Conservation (phyloP, 2,113 vertebrate species). For the Larimichthys crocea region DNA sequence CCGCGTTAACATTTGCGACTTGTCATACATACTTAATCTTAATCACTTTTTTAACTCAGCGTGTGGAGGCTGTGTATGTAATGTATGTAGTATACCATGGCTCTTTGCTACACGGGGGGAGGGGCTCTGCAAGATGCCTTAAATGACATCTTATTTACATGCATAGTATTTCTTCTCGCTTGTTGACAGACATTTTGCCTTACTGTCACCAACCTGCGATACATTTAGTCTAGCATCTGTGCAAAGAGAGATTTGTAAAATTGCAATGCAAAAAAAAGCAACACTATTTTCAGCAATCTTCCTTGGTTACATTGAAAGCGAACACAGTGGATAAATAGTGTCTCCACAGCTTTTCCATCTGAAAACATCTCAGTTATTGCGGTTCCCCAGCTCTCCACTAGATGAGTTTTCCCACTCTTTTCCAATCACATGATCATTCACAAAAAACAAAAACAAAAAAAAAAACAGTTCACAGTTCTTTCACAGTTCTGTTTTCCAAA, state of each 20-base stretch:
- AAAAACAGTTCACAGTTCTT: no score
- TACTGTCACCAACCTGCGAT: not conserved
- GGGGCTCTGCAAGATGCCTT: slow-evolving; percentile 3
- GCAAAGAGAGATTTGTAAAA: slow-evolving; percentile 9
- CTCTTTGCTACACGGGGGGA: not conserved
- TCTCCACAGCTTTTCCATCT: not conserved
- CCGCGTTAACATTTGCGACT: slow-evolving; percentile 1
- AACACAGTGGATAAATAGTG: not conserved
- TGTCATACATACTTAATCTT: not conserved
- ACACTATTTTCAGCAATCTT: not conserved
- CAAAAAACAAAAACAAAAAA: no score
- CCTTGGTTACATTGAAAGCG: not conserved
- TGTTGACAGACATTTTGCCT: slow-evolving; percentile 14
- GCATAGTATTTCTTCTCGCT: not conserved
- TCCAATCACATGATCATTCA: not conserved
- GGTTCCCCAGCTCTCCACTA: not conserved
- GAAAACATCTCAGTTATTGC: not conserved
- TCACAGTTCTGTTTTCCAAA: not conserved
- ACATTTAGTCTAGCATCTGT: not conserved
- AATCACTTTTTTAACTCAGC: not conserved
- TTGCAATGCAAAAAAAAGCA: not conserved
- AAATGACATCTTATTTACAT: slow-evolving; percentile 32
- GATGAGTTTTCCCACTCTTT: not conserved
- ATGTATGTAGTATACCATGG: not conserved
- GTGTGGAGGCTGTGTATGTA: no score